A percentile compares a stretch with the other conserved stretches of the same genome.
These are phyloP conservation scores for Brachionus plicatilis DNA, from an alignment of 1,140 invertebrate species.

Conservation along the genomic window DNA sequence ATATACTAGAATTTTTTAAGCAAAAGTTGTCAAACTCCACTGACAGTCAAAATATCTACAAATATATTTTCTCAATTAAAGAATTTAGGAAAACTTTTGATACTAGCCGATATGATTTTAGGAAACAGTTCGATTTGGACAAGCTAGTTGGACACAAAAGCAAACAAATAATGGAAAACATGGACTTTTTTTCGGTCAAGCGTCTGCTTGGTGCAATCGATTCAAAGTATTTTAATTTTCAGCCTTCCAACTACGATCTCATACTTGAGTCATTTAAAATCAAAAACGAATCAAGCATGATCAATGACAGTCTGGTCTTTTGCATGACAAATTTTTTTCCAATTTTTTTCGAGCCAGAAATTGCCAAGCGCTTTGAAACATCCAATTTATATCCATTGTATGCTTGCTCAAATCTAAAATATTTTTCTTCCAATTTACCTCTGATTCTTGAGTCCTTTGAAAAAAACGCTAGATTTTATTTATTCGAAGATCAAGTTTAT, in stretches of 20 bases:
- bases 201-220: background rate
- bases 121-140: background rate
- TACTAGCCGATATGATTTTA: background rate
- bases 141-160: background rate
- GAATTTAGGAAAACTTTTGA: background rate
- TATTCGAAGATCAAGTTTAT: slow-evolving; percentile 11
- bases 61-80: background rate
- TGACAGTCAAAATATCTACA: slow-evolving; percentile 20
- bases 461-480: background rate
- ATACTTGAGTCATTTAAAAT: background rate
- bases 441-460: background rate
- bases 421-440: background rate
- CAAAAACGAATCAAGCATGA: background rate
- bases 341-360: background rate
- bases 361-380: background rate
- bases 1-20: background rate
- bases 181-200: slow-evolving; percentile 16
- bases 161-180: background rate
- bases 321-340: background rate
- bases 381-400: background rate
- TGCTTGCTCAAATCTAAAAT: background rate
- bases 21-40: background rate
- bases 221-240: background rate
- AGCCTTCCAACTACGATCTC: background rate
- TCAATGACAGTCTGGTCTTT: background rate